Evolutionary conservation across 2,888 invertebrate species (phyloP).

Genomic region (Microctonus aethiopoides): DNA sequence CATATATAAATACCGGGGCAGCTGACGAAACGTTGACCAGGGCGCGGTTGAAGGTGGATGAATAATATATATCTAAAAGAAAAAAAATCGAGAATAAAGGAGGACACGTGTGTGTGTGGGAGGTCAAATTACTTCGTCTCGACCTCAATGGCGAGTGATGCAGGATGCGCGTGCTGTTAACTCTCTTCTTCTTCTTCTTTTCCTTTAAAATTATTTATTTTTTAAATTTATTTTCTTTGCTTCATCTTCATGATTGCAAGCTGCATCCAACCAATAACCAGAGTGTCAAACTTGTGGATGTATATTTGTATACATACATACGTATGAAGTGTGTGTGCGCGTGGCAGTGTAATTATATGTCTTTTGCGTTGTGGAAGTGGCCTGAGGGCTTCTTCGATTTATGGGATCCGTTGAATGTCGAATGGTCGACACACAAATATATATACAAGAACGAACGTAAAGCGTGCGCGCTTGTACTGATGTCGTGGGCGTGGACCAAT

Average conservation of each 20-base stretch:
- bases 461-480: neutral
- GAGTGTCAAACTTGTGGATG: neutral
- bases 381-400: slow-evolving; percentile 28
- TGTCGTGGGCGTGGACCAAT: slow-evolving; percentile 30
- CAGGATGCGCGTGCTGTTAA: slow-evolving; percentile 11
- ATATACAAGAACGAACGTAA: neutral
- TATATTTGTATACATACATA: neutral
- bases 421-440: neutral
- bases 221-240: neutral
- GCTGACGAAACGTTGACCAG: slow-evolving; percentile 19
- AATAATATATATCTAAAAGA: neutral
- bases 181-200: neutral
- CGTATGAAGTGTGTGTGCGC: slow-evolving; percentile 13
- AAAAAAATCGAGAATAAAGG: slow-evolving; percentile 2
- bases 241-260: slow-evolving; percentile 4
- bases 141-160: slow-evolving; percentile 15
- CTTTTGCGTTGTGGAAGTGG: slow-evolving; percentile 3
- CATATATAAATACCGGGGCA: neutral
- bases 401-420: slow-evolving; percentile 13
- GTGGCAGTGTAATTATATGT: slow-evolving; percentile 31
- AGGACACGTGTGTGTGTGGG: slow-evolving; percentile 22
- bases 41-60: slow-evolving; percentile 12
- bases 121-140: slow-evolving; percentile 14
- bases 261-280: neutral
- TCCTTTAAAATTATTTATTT: neutral